phyloP scores from a whole-genome alignment of 53 echinoderm and acorn worm species.

The Zoroaster sp. region DNA sequence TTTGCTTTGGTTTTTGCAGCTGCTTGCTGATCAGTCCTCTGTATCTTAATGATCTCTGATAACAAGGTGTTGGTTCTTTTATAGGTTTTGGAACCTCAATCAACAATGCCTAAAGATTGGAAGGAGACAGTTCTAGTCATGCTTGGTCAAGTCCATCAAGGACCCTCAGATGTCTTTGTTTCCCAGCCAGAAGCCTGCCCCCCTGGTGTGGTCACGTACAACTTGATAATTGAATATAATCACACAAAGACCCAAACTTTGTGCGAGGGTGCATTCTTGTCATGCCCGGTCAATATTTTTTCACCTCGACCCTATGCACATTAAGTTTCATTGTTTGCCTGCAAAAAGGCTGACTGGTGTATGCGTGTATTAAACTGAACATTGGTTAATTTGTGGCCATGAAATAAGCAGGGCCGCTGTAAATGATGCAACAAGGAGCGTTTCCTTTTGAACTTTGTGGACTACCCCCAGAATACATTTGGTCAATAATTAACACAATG shows the following conservation, averaged over 20 bases:
- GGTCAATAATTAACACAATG: neutral
- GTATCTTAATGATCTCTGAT: constrained; percentile 20
- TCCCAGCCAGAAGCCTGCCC: neutral
- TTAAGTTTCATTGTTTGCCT: constrained; percentile 5
- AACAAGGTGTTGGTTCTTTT: neutral
- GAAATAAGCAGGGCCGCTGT: neutral
- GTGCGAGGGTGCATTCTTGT: neutral
- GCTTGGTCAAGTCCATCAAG: constrained; percentile 44
- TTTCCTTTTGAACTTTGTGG: neutral
- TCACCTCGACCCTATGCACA: neutral
- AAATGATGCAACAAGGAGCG: constrained; percentile 15
- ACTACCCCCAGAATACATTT: neutral
- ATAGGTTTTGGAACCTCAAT: neutral
- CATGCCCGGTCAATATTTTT: constrained; percentile 1
- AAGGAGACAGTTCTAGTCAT: neutral
- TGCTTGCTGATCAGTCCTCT: neutral
- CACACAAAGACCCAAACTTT: neutral
- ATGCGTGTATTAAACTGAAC: neutral
- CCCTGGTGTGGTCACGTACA: neutral
- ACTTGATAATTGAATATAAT: neutral
- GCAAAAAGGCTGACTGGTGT: neutral
- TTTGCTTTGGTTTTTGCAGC: constrained; percentile 14
- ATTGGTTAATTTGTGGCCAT: neutral
- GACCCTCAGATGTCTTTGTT: neutral
- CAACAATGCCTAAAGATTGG: neutral